Conservation (phyloP, 2,113 vertebrate species). For the Sterrhoptilus dennistouni region DNA sequence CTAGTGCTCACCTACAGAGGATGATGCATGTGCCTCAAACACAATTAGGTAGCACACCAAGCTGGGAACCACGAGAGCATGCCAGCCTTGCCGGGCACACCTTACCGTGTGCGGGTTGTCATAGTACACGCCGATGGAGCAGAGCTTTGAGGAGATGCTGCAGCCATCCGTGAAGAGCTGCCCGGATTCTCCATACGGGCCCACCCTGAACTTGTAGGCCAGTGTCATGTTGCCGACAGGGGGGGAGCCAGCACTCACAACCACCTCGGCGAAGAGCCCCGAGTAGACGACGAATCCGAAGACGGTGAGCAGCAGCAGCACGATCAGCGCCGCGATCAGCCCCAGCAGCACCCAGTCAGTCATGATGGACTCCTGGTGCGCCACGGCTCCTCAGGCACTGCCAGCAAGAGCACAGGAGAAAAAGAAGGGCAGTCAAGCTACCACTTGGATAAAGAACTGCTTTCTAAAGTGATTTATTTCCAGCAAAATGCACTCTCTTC, state of each 20-base stretch:
- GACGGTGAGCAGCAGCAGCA: constrained; percentile 78
- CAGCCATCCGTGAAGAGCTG: constrained; percentile 83
- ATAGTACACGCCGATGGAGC: constrained; percentile 85
- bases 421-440: not conserved
- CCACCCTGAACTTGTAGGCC: constrained; percentile 88
- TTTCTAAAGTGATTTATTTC: not conserved
- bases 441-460: not conserved
- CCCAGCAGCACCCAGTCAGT: constrained; percentile 79
- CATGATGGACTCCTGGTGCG: constrained; percentile 68
- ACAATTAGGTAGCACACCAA: accelerated
- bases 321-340: constrained; percentile 70
- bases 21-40: not conserved
- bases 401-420: not conserved
- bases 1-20: not conserved
- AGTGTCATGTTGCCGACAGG: constrained; percentile 82
- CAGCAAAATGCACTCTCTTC: not conserved
- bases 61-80: accelerated
- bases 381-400: constrained; percentile 26
- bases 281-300: constrained; percentile 82
- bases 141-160: constrained; percentile 83
- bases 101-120: constrained; percentile 89
- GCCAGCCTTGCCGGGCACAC: not conserved
- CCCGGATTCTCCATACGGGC: constrained; percentile 79
- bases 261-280: constrained; percentile 80
- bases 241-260: constrained; percentile 83